These are phyloP conservation scores for Popillia japonica DNA, from an alignment of 1,140 invertebrate genomes.

Conservation along the genomic window DNA sequence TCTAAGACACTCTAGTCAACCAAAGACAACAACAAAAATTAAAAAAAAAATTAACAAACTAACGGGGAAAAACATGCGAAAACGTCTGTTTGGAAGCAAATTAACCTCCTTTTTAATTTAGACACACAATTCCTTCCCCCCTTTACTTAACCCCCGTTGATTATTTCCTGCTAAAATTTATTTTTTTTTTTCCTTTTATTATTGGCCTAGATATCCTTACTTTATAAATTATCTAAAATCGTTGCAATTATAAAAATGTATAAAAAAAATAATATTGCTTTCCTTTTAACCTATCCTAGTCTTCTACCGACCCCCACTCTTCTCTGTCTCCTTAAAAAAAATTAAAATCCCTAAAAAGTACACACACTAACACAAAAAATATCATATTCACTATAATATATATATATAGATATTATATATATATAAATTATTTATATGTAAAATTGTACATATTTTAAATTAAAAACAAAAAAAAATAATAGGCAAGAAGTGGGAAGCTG, in stretches of 20 bases:
- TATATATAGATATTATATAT: slow-evolving; percentile 45
- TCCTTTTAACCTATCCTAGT: not conserved
- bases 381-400: slow-evolving; percentile 48
- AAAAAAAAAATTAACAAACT: not conserved
- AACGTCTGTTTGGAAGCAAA: slow-evolving; percentile 1
- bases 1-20: slow-evolving; percentile 34
- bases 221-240: not conserved
- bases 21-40: not conserved
- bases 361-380: slow-evolving; percentile 41
- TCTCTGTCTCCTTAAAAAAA: not conserved
- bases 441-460: slow-evolving; percentile 57
- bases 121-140: not conserved
- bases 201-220: too few relatives aligned
- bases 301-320: too few relatives aligned
- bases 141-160: not conserved
- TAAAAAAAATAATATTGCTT: not conserved
- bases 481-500: slow-evolving; percentile 13
- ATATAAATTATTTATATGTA: slow-evolving; percentile 56
- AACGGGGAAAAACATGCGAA: not conserved
- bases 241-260: not conserved
- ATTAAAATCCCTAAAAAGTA: not conserved
- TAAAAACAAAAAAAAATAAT: slow-evolving; percentile 42
- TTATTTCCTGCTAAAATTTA: not conserved
- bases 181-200: not conserved
- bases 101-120: slow-evolving; percentile 37